These are phyloP conservation scores for Andrena dorsata DNA, from an alignment of 2,888 invertebrate species.

Conservation along the genomic window DNA sequence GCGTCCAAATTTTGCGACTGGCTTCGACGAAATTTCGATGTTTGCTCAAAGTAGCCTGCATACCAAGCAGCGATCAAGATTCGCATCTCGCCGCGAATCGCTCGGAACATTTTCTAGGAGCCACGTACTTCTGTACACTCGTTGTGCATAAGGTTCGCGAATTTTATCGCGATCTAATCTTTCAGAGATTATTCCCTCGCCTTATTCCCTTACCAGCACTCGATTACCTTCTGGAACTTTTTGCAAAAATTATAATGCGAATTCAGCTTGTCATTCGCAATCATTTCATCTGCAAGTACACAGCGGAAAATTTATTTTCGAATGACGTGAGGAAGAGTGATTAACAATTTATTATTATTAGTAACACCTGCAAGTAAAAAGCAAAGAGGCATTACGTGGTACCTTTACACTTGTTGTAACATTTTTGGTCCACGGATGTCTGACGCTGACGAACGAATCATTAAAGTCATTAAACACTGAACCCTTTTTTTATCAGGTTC, in stretches of 20 bases:
- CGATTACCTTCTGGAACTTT: background rate
- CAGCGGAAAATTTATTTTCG: background rate
- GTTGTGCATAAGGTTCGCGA: background rate
- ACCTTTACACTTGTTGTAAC: background rate
- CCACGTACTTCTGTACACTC: constrained; percentile 13
- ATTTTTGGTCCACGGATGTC: background rate
- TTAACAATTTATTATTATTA: background rate
- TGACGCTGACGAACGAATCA: background rate
- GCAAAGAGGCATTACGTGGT: background rate
- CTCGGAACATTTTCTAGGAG: constrained; percentile 12
- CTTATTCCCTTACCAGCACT: background rate
- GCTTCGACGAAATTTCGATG: constrained; percentile 69
- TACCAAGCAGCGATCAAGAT: constrained; percentile 72
- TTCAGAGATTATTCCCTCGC: background rate
- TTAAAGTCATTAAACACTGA: background rate
- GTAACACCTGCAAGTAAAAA: background rate
- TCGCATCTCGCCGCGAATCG: constrained; percentile 33
- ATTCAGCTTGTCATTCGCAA: too few relatives aligned
- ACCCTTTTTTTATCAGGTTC: background rate
- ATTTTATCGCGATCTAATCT: constrained; percentile 43
- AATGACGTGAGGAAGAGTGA: background rate
- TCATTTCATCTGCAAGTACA: background rate
- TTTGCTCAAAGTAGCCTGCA: constrained; percentile 73
- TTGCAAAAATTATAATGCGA: background rate
- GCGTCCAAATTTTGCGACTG: constrained; percentile 66